These are phyloP conservation scores for Gymnopithys bicolor DNA, from an alignment of 2,797 vertebrate species.

Conservation along the genomic window DNA sequence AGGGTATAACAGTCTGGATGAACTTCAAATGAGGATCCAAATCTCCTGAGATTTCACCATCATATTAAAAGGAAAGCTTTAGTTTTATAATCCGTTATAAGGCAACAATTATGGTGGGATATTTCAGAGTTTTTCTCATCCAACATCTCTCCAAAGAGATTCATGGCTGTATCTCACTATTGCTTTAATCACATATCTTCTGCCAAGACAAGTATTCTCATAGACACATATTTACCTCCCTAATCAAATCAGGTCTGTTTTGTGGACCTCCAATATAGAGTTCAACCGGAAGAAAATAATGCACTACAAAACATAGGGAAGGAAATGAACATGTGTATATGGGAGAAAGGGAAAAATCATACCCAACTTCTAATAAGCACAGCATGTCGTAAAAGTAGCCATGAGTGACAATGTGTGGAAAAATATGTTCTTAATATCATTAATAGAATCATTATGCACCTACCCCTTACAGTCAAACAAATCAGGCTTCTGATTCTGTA, in stretches of 20 bases:
- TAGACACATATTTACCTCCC: not conserved
- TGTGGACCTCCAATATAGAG: not conserved
- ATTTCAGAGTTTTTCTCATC: not conserved
- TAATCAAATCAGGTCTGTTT: not conserved
- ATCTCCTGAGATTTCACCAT: not conserved
- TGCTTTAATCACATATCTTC: not conserved
- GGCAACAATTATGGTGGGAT: not conserved
- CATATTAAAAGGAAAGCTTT: not conserved
- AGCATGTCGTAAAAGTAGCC: not conserved
- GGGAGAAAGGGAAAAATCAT: fast-evolving
- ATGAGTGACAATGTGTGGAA: not conserved
- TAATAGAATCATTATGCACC: not conserved
- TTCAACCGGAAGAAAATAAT: not conserved
- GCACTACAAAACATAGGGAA: not conserved
- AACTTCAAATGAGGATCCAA: not conserved
- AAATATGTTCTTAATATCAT: not conserved
- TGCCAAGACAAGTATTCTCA: not conserved
- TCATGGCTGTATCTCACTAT: not conserved
- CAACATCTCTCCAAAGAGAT: not conserved
- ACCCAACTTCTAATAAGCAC: not conserved
- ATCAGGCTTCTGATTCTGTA: not conserved
- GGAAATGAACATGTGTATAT: not conserved
- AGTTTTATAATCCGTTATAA: not conserved
- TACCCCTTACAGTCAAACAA: not conserved
- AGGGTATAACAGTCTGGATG: not conserved